Percentiles rank a stretch among this genome's conserved stretches.
These are phyloP conservation scores for Littorina saxatilis DNA, from an alignment of 1,140 invertebrate species.

Conservation along the genomic window DNA sequence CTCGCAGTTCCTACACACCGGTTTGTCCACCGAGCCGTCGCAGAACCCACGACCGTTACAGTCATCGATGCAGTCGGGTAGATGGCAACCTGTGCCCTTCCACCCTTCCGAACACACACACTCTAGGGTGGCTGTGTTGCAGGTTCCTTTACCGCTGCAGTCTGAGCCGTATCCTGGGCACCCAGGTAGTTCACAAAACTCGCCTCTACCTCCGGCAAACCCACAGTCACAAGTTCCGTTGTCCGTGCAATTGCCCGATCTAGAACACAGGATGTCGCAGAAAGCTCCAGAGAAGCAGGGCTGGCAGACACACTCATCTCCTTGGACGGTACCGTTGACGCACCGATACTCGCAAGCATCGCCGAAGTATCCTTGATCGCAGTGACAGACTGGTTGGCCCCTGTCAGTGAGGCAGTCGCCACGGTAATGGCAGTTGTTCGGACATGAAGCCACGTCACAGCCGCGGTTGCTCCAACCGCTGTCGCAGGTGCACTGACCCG, in stretches of 20 bases:
- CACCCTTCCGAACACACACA: slow-evolving; percentile 59
- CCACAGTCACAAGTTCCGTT: slow-evolving; percentile 56
- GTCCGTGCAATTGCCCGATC: slow-evolving; percentile 48
- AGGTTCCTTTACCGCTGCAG: slow-evolving; percentile 61
- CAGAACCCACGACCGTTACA: slow-evolving; percentile 56
- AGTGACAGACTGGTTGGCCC: slow-evolving; percentile 46
- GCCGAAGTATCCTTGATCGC: slow-evolving; percentile 45
- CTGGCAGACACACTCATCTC: slow-evolving; percentile 48
- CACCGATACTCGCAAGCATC: slow-evolving; percentile 49
- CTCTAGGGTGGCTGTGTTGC: slow-evolving; percentile 49
- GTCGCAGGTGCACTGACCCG: slow-evolving; percentile 54
- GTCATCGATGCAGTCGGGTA: slow-evolving; percentile 51
- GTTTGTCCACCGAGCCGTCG: slow-evolving; percentile 38
- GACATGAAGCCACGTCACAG: slow-evolving; percentile 59
- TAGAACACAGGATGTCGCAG: slow-evolving; percentile 52
- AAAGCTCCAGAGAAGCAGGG: slow-evolving; percentile 52
- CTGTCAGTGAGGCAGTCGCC: slow-evolving; percentile 43
- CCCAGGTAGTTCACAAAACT: slow-evolving; percentile 52
- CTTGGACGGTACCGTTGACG: slow-evolving; percentile 43
- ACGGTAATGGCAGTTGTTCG: slow-evolving; percentile 54
- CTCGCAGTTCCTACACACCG: slow-evolving; percentile 52
- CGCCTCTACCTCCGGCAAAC: slow-evolving; percentile 50
- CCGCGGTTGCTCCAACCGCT: slow-evolving; percentile 53
- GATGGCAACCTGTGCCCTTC: slow-evolving; percentile 51
- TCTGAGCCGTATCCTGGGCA: slow-evolving; percentile 57